A percentile compares a stretch with the other conserved stretches of the same genome.
Conservation (phyloP, 2,888 invertebrate genomes). For the Graphium colonna region DNA sequence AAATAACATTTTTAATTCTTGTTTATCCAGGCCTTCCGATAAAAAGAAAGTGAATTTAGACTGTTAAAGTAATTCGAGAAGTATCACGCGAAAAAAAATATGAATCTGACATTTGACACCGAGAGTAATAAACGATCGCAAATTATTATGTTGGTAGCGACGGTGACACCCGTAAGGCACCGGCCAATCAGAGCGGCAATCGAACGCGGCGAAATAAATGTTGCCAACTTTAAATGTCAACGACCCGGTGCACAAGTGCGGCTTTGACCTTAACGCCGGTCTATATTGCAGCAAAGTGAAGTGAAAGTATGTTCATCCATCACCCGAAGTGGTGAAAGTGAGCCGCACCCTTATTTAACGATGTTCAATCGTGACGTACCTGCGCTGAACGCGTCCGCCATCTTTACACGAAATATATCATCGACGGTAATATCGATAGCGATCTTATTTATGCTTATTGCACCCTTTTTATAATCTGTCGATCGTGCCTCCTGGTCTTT, state of each 20-base stretch:
- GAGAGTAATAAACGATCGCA: slow-evolving; percentile 21
- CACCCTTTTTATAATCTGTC: neutral
- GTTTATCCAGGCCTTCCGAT: too few relatives aligned
- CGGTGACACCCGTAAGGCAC: neutral
- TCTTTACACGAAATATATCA: slow-evolving; percentile 8
- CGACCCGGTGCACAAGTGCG: slow-evolving; percentile 35
- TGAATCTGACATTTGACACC: neutral
- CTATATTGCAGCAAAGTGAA: slow-evolving; percentile 44
- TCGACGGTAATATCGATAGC: slow-evolving; percentile 8
- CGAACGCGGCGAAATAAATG: slow-evolving; percentile 41
- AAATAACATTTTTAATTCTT: too few relatives aligned
- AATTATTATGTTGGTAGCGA: slow-evolving; percentile 2
- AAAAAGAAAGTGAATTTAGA: neutral
- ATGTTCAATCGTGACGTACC: slow-evolving; percentile 20
- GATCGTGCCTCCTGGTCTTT: neutral
- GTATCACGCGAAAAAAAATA: neutral
- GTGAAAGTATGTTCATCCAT: slow-evolving; percentile 52
- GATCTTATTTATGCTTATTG: slow-evolving; percentile 2
- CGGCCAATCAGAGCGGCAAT: slow-evolving; percentile 20
- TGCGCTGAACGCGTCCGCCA: slow-evolving; percentile 11
- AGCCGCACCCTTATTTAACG: slow-evolving; percentile 39
- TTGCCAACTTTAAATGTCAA: slow-evolving; percentile 38
- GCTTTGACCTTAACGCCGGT: slow-evolving; percentile 40
- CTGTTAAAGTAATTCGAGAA: neutral
- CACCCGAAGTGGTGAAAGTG: slow-evolving; percentile 44